Percentiles rank a stretch among this genome's conserved stretches.
phyloP scores from a whole-genome alignment of 2,888 invertebrate species.

The Amphipoea lucens region DNA sequence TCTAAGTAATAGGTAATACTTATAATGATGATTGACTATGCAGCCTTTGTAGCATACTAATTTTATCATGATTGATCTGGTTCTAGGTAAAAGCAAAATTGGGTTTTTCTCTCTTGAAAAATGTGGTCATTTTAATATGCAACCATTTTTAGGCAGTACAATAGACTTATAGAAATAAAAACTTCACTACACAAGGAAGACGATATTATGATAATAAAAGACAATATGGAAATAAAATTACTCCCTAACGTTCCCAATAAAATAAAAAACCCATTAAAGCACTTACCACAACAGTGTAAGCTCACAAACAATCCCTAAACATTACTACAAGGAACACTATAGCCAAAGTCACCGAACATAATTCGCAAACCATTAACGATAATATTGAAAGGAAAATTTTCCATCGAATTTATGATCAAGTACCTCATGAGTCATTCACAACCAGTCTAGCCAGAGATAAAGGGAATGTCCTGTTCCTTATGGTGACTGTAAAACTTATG shows the following conservation, averaged over 20 bases:
- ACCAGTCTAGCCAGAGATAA: constrained; percentile 61
- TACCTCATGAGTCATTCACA: constrained; percentile 62
- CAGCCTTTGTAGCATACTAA: neutral
- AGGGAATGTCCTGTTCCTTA: constrained; percentile 60
- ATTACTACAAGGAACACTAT: constrained; percentile 40
- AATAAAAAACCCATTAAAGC: constrained; percentile 13
- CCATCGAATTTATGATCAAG: constrained; percentile 70
- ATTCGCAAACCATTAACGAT: constrained; percentile 70
- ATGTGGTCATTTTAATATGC: neutral
- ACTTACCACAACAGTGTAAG: constrained; percentile 33
- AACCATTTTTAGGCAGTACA: neutral
- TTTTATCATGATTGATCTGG: neutral
- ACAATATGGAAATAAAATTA: neutral
- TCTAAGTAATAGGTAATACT: neutral
- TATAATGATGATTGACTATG: neutral
- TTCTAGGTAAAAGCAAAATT: neutral
- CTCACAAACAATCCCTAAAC: constrained; percentile 33
- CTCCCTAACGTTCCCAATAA: neutral
- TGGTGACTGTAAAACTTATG: constrained; percentile 58
- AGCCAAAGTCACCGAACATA: constrained; percentile 52
- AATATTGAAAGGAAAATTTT: constrained; percentile 71
- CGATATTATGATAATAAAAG: neutral
- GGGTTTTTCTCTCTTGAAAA: neutral
- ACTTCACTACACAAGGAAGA: neutral
- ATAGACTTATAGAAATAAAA: neutral